Percentiles rank a stretch among this genome's conserved stretches.
Evolutionary conservation across 2,888 invertebrate genomes (phyloP).

Genomic region (Phymatocera aterrima): DNA sequence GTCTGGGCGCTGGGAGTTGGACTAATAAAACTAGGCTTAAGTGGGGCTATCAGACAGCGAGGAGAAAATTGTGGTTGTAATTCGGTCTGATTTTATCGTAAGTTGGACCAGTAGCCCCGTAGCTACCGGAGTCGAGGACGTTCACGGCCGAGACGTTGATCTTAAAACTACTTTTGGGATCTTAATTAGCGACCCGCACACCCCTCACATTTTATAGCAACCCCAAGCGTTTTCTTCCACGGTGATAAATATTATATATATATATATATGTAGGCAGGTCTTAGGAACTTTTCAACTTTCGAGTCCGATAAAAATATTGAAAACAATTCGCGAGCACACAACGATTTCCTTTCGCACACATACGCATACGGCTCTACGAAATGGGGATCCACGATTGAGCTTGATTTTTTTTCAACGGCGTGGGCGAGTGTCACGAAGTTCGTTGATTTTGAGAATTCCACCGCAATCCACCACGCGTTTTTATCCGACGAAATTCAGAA

Average conservation of each 20-base stretch:
- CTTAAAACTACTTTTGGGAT: conserved; percentile 36
- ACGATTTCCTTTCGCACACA: too few species aligned
- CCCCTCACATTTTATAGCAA: neutral
- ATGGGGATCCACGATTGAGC: too few species aligned
- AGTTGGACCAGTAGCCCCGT: neutral
- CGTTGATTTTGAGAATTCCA: too few species aligned
- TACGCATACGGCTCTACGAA: too few species aligned
- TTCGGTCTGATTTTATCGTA: conserved; percentile 32
- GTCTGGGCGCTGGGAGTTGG: neutral
- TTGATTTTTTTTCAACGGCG: too few species aligned
- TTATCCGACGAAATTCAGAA: too few species aligned
- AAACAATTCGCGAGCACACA: too few species aligned
- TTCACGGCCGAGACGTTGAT: neutral
- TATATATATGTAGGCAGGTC: neutral
- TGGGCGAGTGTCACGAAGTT: too few species aligned
- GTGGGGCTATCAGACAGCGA: conserved; percentile 18
- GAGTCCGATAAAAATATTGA: too few species aligned
- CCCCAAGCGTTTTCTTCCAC: neutral
- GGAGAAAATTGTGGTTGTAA: conserved; percentile 37
- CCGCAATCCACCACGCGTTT: too few species aligned
- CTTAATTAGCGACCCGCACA: conserved; percentile 35
- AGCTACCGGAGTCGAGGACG: neutral
- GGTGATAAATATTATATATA: neutral
- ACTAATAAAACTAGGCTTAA: conserved; percentile 43
- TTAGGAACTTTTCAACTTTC: neutral